These are phyloP conservation scores for Papilio polytes DNA, from an alignment of 1,140 invertebrate genomes.

Conservation along the genomic window DNA sequence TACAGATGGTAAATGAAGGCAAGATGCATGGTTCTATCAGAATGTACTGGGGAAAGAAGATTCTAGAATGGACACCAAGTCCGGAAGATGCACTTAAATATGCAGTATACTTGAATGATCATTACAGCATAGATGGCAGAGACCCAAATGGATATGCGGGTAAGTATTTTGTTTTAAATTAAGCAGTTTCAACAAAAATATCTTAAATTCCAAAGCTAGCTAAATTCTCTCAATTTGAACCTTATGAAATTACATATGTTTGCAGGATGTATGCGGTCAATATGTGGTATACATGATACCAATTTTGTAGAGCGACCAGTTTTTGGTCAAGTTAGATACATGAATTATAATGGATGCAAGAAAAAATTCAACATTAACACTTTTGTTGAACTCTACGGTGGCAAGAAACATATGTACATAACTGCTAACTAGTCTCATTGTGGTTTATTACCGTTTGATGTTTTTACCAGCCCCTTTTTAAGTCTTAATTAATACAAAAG, in stretches of 20 bases:
- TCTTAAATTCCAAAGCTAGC: not conserved
- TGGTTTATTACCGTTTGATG: too few species aligned
- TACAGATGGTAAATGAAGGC: slow-evolving; percentile 91
- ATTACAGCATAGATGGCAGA: slow-evolving; percentile 93
- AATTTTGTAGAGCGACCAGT: slow-evolving; percentile 94
- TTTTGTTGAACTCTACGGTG: slow-evolving; percentile 88
- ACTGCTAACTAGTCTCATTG: not conserved
- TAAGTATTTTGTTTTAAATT: slow-evolving; percentile 70
- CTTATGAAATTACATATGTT: not conserved
- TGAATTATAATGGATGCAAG: slow-evolving; percentile 96
- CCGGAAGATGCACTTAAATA: slow-evolving; percentile 92
- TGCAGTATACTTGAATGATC: slow-evolving; percentile 94
- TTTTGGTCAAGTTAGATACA: slow-evolving; percentile 96
- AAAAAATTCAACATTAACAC: slow-evolving; percentile 93
- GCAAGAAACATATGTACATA: slow-evolving; percentile 82
- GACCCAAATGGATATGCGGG: slow-evolving; percentile 97
- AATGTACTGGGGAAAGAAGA: slow-evolving; percentile 98
- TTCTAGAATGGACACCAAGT: slow-evolving; percentile 92
- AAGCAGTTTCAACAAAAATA: too few species aligned
- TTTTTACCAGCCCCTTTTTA: too few species aligned
- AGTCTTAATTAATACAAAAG: not conserved
- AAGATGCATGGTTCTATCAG: slow-evolving; percentile 96
- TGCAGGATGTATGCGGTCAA: slow-evolving; percentile 95
- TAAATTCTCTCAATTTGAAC: too few species aligned
- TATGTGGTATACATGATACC: slow-evolving; percentile 96